phyloP scores from a whole-genome alignment of 2,888 invertebrate species.

The Tachina fera region DNA sequence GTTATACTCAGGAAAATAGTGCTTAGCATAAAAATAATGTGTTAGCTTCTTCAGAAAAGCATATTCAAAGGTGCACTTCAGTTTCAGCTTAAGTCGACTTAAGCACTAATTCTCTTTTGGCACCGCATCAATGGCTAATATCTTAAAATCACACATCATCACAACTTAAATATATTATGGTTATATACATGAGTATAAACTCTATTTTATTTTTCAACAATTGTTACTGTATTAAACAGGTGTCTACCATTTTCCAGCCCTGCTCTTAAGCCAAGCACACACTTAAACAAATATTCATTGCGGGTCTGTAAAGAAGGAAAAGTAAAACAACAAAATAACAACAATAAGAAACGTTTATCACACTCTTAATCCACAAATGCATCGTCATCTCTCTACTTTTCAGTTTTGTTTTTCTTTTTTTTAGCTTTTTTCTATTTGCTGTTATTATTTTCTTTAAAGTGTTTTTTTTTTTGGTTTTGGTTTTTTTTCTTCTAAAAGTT shows the following conservation, averaged over 20 bases:
- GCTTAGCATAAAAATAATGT: no score
- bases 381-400: conserved; percentile 64
- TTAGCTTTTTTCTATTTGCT: neutral
- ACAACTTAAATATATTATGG: no score
- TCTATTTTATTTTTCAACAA: no score
- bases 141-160: no score
- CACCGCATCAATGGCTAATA: no score
- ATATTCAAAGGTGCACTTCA: no score
- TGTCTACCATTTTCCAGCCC: conserved; percentile 1
- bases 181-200: no score
- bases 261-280: conserved; percentile 5
- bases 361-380: conserved; percentile 71
- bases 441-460: conserved; percentile 45
- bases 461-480: conserved; percentile 14
- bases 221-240: no score
- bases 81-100: no score
- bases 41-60: no score
- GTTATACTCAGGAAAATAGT: no score
- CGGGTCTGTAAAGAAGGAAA: conserved; percentile 42
- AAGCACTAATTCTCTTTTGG: no score
- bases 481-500: conserved; percentile 49
- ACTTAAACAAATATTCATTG: neutral
- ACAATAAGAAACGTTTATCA: conserved; percentile 68
- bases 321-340: conserved; percentile 38
- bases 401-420: conserved; percentile 20